phyloP scores from a whole-genome alignment of 2,113 vertebrate genomes.

The Mungos mungo region DNA sequence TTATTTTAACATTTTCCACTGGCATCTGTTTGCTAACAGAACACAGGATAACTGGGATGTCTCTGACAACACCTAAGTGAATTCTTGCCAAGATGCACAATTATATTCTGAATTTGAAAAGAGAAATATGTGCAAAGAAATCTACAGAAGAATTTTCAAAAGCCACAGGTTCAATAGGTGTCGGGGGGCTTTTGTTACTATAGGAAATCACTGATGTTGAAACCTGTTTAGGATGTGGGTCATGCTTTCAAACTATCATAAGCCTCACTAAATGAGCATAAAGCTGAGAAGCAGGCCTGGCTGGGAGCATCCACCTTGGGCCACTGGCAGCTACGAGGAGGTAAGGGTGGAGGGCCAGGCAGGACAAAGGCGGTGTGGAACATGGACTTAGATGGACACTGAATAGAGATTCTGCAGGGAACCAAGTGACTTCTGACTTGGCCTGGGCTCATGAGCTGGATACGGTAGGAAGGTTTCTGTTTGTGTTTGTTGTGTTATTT shows the following conservation, averaged over 20 bases:
- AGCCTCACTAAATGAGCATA: not conserved
- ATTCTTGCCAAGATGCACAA: not conserved
- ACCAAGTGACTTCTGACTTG: not conserved
- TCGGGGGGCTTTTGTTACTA: not conserved
- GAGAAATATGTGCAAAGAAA: not conserved
- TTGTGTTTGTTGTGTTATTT: not conserved
- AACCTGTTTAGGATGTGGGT: not conserved
- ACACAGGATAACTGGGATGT: not conserved
- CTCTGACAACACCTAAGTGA: not conserved
- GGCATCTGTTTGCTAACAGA: not conserved
- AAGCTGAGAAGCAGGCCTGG: not conserved
- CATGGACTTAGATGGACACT: fast-evolving
- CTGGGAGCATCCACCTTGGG: not conserved
- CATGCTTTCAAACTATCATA: not conserved
- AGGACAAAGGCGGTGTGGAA: not conserved
- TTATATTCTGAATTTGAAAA: not conserved
- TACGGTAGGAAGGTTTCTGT: not conserved
- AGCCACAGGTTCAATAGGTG: not conserved
- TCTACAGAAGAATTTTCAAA: not conserved
- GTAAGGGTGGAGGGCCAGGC: fast-evolving
- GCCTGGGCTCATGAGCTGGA: not conserved
- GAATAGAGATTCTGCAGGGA: not conserved
- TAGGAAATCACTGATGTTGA: not conserved
- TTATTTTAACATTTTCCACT: not conserved
- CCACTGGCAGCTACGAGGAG: not conserved